phyloP scores from a whole-genome alignment of 2,888 invertebrate species.

The Dexiosoma caninum region DNA sequence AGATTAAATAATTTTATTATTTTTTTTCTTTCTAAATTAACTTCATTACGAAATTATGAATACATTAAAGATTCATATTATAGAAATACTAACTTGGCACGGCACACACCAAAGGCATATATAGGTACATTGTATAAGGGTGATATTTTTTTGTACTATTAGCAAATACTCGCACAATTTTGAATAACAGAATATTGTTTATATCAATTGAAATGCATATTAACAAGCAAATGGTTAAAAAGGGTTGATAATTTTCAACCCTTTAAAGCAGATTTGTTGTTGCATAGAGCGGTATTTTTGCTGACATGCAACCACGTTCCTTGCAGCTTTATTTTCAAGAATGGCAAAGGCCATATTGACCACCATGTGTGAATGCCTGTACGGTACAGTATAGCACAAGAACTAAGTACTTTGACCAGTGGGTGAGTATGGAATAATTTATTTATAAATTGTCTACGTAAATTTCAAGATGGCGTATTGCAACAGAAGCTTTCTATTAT shows the following conservation, averaged over 20 bases:
- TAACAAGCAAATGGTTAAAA: background rate
- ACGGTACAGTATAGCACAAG: background rate
- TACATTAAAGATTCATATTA: conserved; percentile 21
- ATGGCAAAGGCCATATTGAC: conserved; percentile 45
- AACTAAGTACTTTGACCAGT: conserved; percentile 22
- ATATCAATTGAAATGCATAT: background rate
- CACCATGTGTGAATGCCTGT: background rate
- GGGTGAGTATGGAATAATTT: conserved; percentile 4
- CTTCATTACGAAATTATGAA: conserved; percentile 20
- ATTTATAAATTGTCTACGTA: background rate
- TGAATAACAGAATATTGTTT: background rate
- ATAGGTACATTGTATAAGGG: too few relatives aligned
- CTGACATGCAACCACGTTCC: conserved; percentile 37
- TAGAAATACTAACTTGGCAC: background rate
- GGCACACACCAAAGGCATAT: background rate
- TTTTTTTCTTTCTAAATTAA: conserved; percentile 2
- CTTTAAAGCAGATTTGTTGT: background rate
- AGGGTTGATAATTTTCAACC: conserved; percentile 51
- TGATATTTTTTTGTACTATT: background rate
- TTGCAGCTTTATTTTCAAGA: background rate
- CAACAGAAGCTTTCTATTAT: too few relatives aligned
- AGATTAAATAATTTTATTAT: background rate
- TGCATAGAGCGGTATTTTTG: background rate
- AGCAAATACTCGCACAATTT: background rate
- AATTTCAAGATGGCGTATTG: conserved; percentile 25